Evolutionary conservation across 2,888 invertebrate species (phyloP).

Genomic region (Eupithecia centaureata): DNA sequence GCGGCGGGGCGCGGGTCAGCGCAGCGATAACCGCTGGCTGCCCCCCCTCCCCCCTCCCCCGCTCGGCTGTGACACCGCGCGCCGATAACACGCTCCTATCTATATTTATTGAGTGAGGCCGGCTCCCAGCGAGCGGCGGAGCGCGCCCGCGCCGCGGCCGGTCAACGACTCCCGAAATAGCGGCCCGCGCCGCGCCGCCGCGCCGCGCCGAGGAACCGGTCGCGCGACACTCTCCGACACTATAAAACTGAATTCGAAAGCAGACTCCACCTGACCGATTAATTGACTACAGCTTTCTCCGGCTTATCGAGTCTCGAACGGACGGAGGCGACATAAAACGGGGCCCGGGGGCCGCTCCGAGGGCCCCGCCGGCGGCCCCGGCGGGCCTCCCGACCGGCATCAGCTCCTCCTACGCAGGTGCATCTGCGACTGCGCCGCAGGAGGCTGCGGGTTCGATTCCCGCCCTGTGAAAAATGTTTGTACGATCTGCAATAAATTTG

Average conservation of each 20-base stretch:
- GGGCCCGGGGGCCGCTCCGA: not conserved
- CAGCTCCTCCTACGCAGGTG: no score
- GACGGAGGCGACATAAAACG: slow-evolving; percentile 18
- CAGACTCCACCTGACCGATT: slow-evolving; percentile 76
- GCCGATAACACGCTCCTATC: slow-evolving; percentile 22
- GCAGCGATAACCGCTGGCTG: slow-evolving; percentile 6
- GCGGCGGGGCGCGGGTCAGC: slow-evolving; percentile 3
- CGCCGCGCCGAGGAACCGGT: slow-evolving; percentile 79
- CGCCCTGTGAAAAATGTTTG: no score
- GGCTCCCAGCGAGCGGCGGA: not conserved
- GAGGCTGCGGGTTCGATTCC: no score
- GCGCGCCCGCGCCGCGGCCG: slow-evolving; percentile 56
- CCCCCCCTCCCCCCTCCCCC: not conserved
- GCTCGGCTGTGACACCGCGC: slow-evolving; percentile 10
- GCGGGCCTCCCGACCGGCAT: no score
- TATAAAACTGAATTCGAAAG: slow-evolving; percentile 80
- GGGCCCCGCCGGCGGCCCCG: not conserved
- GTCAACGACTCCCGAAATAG: slow-evolving; percentile 84
- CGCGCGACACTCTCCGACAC: slow-evolving; percentile 65
- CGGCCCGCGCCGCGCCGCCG: slow-evolving; percentile 74
- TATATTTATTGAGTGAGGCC: no score
- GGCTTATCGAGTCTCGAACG: slow-evolving; percentile 49
- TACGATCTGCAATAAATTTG: no score
- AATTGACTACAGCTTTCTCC: slow-evolving; percentile 75
- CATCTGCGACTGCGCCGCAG: no score